A percentile compares a stretch with the other conserved stretches of the same genome.
Evolutionary conservation across 2,797 vertebrate species (phyloP).

Genomic region (Spondyliosoma cantharus): DNA sequence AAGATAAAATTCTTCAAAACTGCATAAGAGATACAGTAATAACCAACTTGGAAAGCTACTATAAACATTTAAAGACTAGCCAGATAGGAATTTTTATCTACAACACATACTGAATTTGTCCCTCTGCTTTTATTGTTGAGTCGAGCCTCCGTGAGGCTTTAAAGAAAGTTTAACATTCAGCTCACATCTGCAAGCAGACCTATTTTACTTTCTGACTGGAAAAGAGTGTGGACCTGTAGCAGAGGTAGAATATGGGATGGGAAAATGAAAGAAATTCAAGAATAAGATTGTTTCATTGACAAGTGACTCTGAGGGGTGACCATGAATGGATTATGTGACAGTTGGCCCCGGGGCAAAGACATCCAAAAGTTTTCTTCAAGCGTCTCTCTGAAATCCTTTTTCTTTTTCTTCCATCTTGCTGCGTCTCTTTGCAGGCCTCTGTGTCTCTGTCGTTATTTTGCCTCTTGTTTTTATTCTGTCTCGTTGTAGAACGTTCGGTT

Average conservation of each 20-base stretch:
- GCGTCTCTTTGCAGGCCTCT: neutral
- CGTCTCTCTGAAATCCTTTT: neutral
- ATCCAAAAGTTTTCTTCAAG: neutral
- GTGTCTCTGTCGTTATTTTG: accelerated
- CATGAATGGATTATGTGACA: neutral
- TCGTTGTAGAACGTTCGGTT: neutral
- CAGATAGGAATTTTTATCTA: constrained; percentile 49
- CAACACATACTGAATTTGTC: constrained; percentile 38
- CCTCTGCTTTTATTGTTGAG: constrained; percentile 25
- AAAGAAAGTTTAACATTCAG: constrained; percentile 27
- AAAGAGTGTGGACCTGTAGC: constrained; percentile 3
- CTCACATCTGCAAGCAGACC: constrained; percentile 18
- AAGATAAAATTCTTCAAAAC: constrained; percentile 47
- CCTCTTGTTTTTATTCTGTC: neutral
- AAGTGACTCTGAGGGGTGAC: neutral
- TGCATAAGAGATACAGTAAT: constrained; percentile 54
- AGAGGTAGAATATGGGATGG: neutral
- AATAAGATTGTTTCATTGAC: neutral
- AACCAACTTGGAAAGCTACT: constrained; percentile 44
- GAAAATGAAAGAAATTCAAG: neutral
- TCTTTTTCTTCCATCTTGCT: no score
- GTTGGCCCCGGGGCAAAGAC: neutral
- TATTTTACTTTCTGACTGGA: constrained; percentile 23
- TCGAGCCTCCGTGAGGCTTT: constrained; percentile 1
- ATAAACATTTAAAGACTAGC: constrained; percentile 51